Percentiles rank a stretch among this genome's conserved stretches.
Evolutionary conservation across 2,888 invertebrate species (phyloP).

Genomic region (Spilarctia lutea): DNA sequence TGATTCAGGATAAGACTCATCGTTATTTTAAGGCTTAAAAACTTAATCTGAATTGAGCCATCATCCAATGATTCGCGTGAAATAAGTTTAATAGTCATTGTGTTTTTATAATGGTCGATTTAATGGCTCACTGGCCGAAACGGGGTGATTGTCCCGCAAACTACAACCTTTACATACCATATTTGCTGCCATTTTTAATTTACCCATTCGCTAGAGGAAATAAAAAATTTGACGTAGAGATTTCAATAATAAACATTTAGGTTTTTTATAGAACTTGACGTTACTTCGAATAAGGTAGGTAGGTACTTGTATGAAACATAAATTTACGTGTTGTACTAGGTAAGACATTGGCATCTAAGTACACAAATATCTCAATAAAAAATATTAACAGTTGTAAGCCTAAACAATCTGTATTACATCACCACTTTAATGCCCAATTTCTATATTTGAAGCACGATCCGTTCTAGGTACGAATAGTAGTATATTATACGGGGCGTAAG

Average conservation of each 20-base stretch:
- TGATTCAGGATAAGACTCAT: neutral
- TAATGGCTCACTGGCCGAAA: constrained; percentile 28
- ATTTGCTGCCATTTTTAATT: neutral
- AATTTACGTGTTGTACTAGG: neutral
- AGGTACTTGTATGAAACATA: neutral
- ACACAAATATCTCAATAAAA: neutral
- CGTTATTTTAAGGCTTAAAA: constrained; percentile 23
- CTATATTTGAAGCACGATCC: too few relatives aligned
- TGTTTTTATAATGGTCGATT: constrained; percentile 29
- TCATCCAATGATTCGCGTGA: constrained; percentile 31
- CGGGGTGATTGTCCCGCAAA: constrained; percentile 39
- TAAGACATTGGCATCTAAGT: neutral
- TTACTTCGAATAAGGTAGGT: neutral
- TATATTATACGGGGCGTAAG: too few relatives aligned
- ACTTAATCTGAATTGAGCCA: constrained; percentile 15
- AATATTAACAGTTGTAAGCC: neutral
- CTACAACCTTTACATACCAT: constrained; percentile 7
- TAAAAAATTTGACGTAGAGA: neutral
- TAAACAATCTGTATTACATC: neutral
- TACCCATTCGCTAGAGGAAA: neutral
- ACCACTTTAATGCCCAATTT: too few relatives aligned
- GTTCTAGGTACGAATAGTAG: too few relatives aligned
- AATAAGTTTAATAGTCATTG: constrained; percentile 37
- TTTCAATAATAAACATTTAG: neutral
- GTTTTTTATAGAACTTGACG: neutral